phyloP scores from a whole-genome alignment of 2,888 invertebrate species.

The Drosophila atripex region DNA sequence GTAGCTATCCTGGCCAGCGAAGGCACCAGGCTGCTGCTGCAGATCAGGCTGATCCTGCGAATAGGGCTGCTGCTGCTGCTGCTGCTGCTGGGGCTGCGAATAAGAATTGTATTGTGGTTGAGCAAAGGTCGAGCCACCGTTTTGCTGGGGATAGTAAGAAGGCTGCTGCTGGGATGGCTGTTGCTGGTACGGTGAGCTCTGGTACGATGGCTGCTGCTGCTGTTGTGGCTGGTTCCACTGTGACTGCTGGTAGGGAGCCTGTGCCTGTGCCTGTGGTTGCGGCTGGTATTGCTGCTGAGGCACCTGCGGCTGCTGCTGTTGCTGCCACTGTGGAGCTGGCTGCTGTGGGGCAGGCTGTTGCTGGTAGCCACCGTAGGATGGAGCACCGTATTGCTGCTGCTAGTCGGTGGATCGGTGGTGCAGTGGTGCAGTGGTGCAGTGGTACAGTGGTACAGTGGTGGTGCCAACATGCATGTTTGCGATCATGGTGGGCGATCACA shows the following conservation, averaged over 20 bases:
- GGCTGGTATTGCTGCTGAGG: constrained; percentile 50
- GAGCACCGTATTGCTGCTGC: constrained; percentile 76
- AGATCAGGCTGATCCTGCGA: constrained; percentile 79
- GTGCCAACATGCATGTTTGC: constrained; percentile 51
- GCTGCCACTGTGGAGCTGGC: constrained; percentile 55
- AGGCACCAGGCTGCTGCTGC: constrained; percentile 51
- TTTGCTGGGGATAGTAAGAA: constrained; percentile 77
- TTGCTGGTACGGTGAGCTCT: constrained; percentile 65
- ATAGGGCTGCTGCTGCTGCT: constrained; percentile 60
- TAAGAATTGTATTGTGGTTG: constrained; percentile 83
- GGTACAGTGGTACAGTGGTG: constrained; percentile 36
- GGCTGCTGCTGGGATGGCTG: constrained; percentile 70
- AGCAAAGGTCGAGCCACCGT: constrained; percentile 73
- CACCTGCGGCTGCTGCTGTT: constrained; percentile 52
- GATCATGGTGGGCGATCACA: constrained; percentile 43
- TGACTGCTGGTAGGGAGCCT: constrained; percentile 51
- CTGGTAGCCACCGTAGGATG: constrained; percentile 64
- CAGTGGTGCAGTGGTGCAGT: constrained; percentile 35
- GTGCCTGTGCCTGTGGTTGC: constrained; percentile 55
- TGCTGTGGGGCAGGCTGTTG: constrained; percentile 56
- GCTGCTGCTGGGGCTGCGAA: constrained; percentile 81
- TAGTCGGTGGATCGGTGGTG: constrained; percentile 46
- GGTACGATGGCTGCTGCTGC: constrained; percentile 56
- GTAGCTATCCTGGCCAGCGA: constrained; percentile 62
- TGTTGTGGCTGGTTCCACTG: constrained; percentile 58